These are phyloP conservation scores for Hemicordylus capensis DNA, from an alignment of 2,113 vertebrate genomes.

Conservation along the genomic window DNA sequence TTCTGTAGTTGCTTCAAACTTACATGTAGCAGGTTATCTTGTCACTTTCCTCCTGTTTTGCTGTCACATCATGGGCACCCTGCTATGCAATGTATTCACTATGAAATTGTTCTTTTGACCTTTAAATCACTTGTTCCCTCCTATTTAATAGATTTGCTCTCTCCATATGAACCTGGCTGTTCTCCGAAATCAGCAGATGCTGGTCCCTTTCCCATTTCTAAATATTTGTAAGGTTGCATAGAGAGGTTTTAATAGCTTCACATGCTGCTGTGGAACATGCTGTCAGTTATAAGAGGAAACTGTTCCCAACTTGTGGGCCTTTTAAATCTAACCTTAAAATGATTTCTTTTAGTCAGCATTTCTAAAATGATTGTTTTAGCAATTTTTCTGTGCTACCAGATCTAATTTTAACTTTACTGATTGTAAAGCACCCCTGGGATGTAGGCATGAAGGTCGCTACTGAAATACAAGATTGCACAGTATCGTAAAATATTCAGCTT, in stretches of 20 bases:
- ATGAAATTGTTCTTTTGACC: constrained; percentile 29
- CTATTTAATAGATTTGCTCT: constrained; percentile 15
- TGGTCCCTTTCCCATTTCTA: constrained; percentile 7
- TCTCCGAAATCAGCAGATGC: constrained; percentile 27
- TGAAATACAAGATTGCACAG: constrained; percentile 27
- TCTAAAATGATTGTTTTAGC: constrained; percentile 29
- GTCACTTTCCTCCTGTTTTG: background rate
- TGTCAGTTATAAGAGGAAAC: constrained; percentile 18
- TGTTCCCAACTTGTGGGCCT: constrained; percentile 33
- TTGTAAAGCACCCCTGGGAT: constrained; percentile 24
- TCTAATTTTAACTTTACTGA: constrained; percentile 45
- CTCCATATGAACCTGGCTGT: background rate
- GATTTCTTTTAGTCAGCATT: constrained; percentile 36
- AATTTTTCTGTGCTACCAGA: background rate
- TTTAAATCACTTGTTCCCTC: constrained; percentile 21
- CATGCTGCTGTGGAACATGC: background rate
- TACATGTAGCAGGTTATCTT: background rate
- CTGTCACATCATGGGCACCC: background rate
- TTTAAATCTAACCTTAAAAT: constrained; percentile 41
- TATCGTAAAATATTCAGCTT: constrained; percentile 18
- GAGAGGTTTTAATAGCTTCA: constrained; percentile 7
- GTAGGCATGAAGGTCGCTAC: background rate
- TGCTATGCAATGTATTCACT: background rate
- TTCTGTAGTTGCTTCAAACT: background rate
- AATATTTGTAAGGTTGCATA: constrained; percentile 14